Percentiles rank a stretch among this genome's conserved stretches.
Conservation (phyloP, 2,113 vertebrate species). For the Mobula hypostoma region DNA sequence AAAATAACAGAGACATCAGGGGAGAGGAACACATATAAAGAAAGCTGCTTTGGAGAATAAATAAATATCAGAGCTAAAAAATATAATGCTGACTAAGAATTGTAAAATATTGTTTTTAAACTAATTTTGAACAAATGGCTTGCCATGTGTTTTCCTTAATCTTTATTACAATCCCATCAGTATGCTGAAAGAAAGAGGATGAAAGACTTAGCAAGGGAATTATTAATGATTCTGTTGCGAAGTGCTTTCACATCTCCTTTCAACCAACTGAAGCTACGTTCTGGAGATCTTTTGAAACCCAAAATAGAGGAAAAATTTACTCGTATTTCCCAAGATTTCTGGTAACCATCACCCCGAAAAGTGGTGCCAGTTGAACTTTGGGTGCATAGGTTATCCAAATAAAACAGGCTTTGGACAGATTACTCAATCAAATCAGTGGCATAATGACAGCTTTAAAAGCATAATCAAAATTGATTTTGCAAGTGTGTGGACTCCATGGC, state of each 20-base stretch:
- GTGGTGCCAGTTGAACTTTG: no score
- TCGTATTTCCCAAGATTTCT: not conserved
- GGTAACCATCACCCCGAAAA: not conserved
- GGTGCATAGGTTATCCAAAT: no score
- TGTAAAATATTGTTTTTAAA: not conserved
- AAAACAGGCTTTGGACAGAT: no score
- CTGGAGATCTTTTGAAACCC: no score
- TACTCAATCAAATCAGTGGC: no score
- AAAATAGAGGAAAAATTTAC: not conserved
- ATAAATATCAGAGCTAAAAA: not conserved
- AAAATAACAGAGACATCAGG: not conserved
- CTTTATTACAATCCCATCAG: not conserved
- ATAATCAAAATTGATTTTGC: no score
- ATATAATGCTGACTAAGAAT: not conserved
- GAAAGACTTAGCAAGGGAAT: not conserved
- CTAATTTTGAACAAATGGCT: not conserved
- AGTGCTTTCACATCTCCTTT: not conserved
- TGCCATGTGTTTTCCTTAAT: not conserved
- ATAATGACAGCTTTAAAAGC: no score
- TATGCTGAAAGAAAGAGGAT: not conserved
- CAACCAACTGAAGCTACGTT: not conserved
- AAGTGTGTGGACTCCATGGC: no score
- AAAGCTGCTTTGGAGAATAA: not conserved
- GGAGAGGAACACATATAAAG: not conserved
- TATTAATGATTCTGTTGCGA: not conserved